Base-by-base conservation (phyloP, 2,797 vertebrate species). In the Muscicapa striata region DNA sequence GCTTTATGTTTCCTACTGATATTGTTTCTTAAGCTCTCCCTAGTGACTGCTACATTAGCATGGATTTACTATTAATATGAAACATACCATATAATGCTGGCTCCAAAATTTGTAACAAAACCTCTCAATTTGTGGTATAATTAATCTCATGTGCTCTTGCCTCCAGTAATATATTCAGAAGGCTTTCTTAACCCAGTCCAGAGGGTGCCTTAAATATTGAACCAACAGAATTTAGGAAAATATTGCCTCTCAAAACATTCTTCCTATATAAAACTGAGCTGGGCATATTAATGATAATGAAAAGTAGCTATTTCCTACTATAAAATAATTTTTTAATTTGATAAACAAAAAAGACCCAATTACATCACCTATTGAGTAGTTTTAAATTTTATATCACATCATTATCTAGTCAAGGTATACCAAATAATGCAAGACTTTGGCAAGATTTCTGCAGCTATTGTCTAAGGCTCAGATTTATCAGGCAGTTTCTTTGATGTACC, bases 401-500 rank as follows among this genome's bases (percentile, higher is more conserved):
- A 49, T 67, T 57, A n/a, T 29, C 15, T 46, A 77, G 24, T 66
- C 54, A 40, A 75, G 3, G 3, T 45, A 26, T 52, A 54, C n/a
- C 30, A 77, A 68, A 76, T 48, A 87, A 70, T 2, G 6, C 14
- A 75, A 87, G 15, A 74, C 4, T 70, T 74, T 29, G 43, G 40
- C 18, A 81, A 62, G 13, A 82, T 64, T 92, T 80, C 54, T 0
- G 0, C 29, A 49, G 16, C 17, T 74, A 45, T 82, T 75, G n/a
- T 43, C n/a, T 32, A 72, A 64, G 41, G 79, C 80, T 84, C n/a
- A 58, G 11, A 67, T 94, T 94, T 89, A 70, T 92, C 27, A 74
- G 49, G 38, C 15, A 78, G n/a, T 77, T 80, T 77, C 81, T 92
- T 92, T 94, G 84, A 92, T 89, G 63, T 74, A 63, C 58, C 20